Evolutionary conservation across 2,797 vertebrate genomes (phyloP), one percentile per base, ranked within the genome.

Genomic region (Heteromormyrus szaboi): DNA sequence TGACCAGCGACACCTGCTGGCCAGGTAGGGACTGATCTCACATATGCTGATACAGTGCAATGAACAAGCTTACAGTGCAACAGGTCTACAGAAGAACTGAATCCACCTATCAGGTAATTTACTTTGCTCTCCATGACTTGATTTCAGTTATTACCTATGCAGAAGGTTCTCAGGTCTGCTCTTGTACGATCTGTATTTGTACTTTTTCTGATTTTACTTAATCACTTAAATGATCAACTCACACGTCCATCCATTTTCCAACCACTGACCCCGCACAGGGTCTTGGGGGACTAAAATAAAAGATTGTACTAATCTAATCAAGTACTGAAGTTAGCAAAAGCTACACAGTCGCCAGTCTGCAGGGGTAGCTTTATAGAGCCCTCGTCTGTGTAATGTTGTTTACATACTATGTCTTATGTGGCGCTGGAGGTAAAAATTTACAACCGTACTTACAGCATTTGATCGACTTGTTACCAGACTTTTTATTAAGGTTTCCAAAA

Each of bases 381-480:
- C n/a, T 76, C 29, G 3, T 79, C 17, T 44, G 72, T 79, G 17
- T 1, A 19, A 19, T 41, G 19, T 79, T 1, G 37, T n/a, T 19
- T n/a, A 19, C 17, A 79, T 41, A 44, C 17, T 19, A 2, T 8
- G 72, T 79, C 17, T n/a, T 7, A 50, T 9, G 8, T 50, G 2
- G 22, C 0, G 4, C 81, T 29, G 50, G 11, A 51, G 9, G 9
- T 14, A 46, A 41, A 12, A 25, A 44, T 68, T 44, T 48, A 0
- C 86, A 90, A 0, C 19, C 68, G 65, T 76, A 98, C 98, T 98
- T 94, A 99, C 98, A 91, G 93, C 98, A 99, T 14, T 96, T 90
- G 0, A 93, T 93, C 86, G 95, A 95, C 92, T 95, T 96, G 91
- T 94, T 92, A 85, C 96, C 93, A 37, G 93, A 90, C 2, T 94